Conservation (phyloP, 2,113 vertebrate genomes). For the Rhinolophus sinicus region DNA sequence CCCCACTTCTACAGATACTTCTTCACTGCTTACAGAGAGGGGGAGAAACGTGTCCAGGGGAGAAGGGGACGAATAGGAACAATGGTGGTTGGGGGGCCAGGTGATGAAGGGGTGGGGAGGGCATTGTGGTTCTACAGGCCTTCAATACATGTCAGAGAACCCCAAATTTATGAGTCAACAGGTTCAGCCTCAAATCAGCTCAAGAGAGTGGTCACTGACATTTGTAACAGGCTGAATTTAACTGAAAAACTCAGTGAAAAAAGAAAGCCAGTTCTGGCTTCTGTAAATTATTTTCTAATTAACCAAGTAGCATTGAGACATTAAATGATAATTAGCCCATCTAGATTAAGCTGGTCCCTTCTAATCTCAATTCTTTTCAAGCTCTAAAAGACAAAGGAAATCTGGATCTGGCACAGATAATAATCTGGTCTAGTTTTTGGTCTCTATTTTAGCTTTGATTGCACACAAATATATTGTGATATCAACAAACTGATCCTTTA, state of each 20-base stretch:
- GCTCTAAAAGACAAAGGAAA: not conserved
- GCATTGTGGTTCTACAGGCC: not conserved
- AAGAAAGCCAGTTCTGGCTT: not conserved
- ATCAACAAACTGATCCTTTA: not conserved
- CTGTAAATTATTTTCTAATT: not conserved
- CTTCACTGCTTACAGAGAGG: not conserved
- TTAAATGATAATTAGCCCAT: not conserved
- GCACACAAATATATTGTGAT: not conserved
- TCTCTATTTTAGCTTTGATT: not conserved
- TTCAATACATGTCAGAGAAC: not conserved
- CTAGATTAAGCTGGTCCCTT: not conserved
- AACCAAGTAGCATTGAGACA: not conserved
- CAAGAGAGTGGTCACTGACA: not conserved
- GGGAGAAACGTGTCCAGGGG: not conserved
- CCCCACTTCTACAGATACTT: not conserved
- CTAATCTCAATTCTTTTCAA: not conserved
- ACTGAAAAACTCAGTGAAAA: not conserved
- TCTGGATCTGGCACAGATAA: not conserved
- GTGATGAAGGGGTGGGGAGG: not conserved
- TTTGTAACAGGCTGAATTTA: not conserved
- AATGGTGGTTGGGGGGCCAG: not conserved
- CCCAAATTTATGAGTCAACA: not conserved
- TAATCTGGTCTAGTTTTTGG: not conserved
- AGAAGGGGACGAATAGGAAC: not conserved
- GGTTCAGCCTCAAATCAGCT: not conserved